Conservation (phyloP, 2,113 vertebrate species). For the Lophochroa leadbeateri region DNA sequence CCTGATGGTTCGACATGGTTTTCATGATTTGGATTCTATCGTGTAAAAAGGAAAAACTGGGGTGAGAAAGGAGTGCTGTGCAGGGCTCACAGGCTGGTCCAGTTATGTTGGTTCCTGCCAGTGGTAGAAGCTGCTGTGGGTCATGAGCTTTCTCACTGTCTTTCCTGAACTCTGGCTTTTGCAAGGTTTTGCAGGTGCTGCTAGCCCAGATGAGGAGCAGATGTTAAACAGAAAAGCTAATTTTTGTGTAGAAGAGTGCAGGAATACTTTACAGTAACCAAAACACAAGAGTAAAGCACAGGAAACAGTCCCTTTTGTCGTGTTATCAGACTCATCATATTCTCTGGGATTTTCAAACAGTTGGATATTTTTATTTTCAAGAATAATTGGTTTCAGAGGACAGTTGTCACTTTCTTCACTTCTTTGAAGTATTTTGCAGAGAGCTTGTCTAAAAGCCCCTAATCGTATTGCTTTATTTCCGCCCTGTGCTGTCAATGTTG, state of each 20-base stretch:
- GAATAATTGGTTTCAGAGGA: not conserved
- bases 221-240: not conserved
- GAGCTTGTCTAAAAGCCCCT: not conserved
- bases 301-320: not conserved
- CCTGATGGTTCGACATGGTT: not conserved
- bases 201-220: not conserved
- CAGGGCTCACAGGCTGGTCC: not conserved
- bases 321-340: not conserved
- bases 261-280: not conserved
- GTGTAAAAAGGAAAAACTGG: not conserved
- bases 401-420: not conserved
- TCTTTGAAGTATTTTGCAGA: not conserved
- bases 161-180: not conserved
- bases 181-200: not conserved
- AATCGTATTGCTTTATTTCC: not conserved
- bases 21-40: not conserved
- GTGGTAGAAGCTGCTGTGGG: not conserved
- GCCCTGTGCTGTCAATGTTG: rapidly evolving
- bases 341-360: not conserved
- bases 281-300: not conserved
- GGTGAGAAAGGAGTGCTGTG: not conserved
- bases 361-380: not conserved
- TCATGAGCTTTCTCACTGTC: not conserved
- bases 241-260: not conserved
- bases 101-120: not conserved